A percentile compares a stretch with the other conserved stretches of the same genome.
phyloP scores from a whole-genome alignment of 2,888 invertebrate genomes.

The Drosophila antonietae region DNA sequence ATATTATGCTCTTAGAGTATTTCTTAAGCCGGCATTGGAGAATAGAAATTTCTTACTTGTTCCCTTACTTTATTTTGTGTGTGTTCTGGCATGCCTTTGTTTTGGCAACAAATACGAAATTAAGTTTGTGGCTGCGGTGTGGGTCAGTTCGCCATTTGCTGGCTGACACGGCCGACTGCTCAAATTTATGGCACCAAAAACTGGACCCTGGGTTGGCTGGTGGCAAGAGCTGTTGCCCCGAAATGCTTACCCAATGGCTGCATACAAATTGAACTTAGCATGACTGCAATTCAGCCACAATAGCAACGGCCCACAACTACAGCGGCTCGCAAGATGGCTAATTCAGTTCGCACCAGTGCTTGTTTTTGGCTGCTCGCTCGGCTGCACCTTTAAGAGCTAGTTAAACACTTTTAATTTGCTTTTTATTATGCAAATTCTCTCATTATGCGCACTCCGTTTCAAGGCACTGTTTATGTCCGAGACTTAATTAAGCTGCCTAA shows the following conservation, averaged over 20 bases:
- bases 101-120: constrained; percentile 67
- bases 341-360: constrained; percentile 34
- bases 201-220: constrained; percentile 17
- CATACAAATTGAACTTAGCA: constrained; percentile 61
- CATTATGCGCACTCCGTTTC: constrained; percentile 59
- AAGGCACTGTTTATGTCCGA: constrained; percentile 47
- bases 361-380: constrained; percentile 28
- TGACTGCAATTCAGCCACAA: constrained; percentile 39
- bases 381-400: constrained; percentile 49
- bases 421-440: constrained; percentile 72
- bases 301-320: constrained; percentile 6
- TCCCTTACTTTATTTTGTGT: background rate
- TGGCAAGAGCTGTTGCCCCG: background rate
- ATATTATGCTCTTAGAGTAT: background rate
- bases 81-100: constrained; percentile 33
- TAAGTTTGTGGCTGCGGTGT: constrained; percentile 57
- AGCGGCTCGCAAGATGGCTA: constrained; percentile 23
- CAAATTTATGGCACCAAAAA: constrained; percentile 56
- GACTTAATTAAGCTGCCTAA: constrained; percentile 69
- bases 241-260: constrained; percentile 54
- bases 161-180: constrained; percentile 58
- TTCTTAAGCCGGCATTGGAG: background rate
- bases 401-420: constrained; percentile 62
- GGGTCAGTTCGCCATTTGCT: constrained; percentile 51
- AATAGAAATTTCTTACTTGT: background rate